A percentile compares a stretch with the other conserved stretches of the same genome.
These are phyloP conservation scores for Ammospiza caudacuta DNA, from an alignment of 2,113 vertebrate species.

Conservation along the genomic window DNA sequence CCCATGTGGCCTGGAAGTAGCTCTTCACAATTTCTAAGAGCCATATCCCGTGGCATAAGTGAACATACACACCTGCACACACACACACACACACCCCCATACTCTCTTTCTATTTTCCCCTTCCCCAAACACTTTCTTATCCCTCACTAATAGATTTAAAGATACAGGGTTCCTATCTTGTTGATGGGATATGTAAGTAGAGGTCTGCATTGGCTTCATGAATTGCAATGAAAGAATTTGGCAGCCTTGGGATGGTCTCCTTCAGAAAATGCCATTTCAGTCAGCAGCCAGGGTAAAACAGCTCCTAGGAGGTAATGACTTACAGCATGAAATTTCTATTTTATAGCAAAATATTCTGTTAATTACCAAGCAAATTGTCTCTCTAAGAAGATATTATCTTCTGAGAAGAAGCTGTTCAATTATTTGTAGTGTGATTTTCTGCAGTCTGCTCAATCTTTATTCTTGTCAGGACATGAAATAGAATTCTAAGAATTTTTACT, in stretches of 20 bases:
- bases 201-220: neutral
- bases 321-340: neutral
- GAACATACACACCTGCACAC: neutral
- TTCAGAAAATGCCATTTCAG: neutral
- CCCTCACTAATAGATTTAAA: neutral
- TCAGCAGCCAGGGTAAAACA: neutral
- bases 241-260: neutral
- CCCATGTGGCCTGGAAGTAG: neutral
- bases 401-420: neutral
- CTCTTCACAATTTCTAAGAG: neutral
- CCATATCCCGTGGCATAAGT: neutral
- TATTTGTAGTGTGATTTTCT: neutral
- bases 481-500: neutral
- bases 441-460: neutral
- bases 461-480: neutral
- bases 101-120: neutral
- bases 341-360: neutral
- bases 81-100: accelerated
- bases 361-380: neutral
- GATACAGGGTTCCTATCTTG: neutral
- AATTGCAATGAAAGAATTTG: neutral
- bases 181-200: neutral
- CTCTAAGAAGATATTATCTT: neutral
- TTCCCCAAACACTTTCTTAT: neutral
- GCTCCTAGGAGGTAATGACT: neutral